A percentile compares a stretch with the other conserved stretches of the same genome.
phyloP scores from a whole-genome alignment of 2,888 invertebrate species.

The Nomada fabriciana region DNA sequence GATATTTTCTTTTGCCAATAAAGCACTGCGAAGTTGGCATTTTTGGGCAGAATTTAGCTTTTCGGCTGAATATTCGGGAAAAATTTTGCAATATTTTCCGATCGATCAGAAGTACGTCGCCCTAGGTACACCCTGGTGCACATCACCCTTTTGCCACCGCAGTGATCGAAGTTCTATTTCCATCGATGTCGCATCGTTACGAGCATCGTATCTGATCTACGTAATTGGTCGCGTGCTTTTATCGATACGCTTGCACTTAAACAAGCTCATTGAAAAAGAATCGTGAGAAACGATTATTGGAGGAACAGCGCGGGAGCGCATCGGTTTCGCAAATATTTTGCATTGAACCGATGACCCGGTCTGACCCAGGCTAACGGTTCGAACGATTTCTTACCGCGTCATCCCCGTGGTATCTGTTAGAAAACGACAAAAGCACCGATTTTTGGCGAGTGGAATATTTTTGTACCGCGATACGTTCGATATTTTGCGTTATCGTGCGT shows the following conservation, averaged over 20 bases:
- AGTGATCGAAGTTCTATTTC: background rate
- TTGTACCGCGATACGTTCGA: conserved; percentile 32
- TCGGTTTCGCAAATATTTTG: conserved; percentile 66
- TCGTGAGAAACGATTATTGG: background rate
- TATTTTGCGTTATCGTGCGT: conserved; percentile 69
- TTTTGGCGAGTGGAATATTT: conserved; percentile 59
- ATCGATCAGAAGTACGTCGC: conserved; percentile 17
- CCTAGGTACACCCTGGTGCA: background rate
- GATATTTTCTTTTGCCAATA: too few relatives aligned
- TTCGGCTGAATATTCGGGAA: conserved; percentile 28
- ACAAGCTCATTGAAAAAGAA: background rate
- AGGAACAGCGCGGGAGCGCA: background rate
- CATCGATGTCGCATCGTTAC: background rate
- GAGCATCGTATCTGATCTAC: background rate
- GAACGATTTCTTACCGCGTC: conserved; percentile 31
- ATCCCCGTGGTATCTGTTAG: conserved; percentile 16
- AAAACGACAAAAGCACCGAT: conserved; percentile 36
- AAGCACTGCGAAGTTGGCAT: too few relatives aligned
- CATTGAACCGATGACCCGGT: conserved; percentile 59
- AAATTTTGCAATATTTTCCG: conserved; percentile 39
- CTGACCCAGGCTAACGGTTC: conserved; percentile 51
- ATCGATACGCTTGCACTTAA: conserved; percentile 6
- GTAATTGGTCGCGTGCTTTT: conserved; percentile 3
- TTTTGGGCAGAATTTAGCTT: conserved; percentile 67
- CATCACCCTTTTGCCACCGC: background rate